Conservation (phyloP, 2,113 vertebrate species). For the Catharus minimus region DNA sequence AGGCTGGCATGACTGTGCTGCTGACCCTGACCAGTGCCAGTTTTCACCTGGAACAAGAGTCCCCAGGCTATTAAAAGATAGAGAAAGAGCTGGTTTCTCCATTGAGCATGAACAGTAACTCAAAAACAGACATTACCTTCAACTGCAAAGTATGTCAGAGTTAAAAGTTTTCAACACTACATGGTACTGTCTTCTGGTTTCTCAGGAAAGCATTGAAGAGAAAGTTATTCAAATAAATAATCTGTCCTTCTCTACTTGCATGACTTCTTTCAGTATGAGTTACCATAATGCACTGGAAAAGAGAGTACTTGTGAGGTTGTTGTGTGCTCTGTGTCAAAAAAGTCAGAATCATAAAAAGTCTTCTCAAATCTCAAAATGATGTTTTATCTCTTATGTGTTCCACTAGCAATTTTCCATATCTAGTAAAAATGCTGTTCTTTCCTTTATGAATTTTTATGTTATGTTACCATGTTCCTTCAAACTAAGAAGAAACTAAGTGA, state of each 20-base stretch:
- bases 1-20: not conserved
- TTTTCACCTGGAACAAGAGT: not conserved
- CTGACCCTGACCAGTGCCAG: not conserved
- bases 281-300: not conserved
- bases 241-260: not conserved
- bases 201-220: not conserved
- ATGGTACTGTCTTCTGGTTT: not conserved
- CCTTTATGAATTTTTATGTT: not conserved
- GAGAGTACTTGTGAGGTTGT: not conserved
- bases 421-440: not conserved
- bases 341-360: not conserved
- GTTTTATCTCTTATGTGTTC: not conserved
- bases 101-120: not conserved
- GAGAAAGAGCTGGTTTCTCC: not conserved
- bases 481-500: not conserved
- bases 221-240: not conserved
- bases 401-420: not conserved
- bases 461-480: not conserved
- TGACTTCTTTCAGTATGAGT: not conserved
- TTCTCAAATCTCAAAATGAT: not conserved
- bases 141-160: not conserved
- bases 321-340: accelerated
- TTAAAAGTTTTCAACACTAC: not conserved
- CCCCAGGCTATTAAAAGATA: not conserved
- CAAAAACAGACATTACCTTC: not conserved